Base-by-base conservation (phyloP, 2,888 invertebrate species). In the Platycheirus rosarum region DNA sequence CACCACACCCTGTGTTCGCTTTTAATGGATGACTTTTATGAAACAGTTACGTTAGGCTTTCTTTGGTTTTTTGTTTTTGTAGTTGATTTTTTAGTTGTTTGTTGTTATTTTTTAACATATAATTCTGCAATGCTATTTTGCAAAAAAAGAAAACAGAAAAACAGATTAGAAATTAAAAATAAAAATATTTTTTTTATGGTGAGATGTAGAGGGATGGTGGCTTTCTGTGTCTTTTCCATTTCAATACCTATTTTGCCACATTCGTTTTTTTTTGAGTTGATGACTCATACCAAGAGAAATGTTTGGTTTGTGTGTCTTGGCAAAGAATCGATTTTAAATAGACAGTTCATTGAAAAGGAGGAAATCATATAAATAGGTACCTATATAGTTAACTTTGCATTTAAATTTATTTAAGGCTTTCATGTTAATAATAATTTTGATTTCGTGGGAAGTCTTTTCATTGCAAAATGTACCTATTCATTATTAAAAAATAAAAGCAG, bases 271-370 rank as follows among this genome's bases (percentile, higher is more conserved):
- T 37, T 62, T 42, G 49, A 60, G 44, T 48, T 9, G 29, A 65
- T 80, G 79, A 75, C 44, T 80, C 79, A 80, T 46, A 29, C 29
- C 18, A 44, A 18, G 37, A 60, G 48, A 55, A 57, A 51, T 63
- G 46, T 51, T 32, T 14, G 11, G 5, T 13, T 11, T n/a, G 13
- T 55, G 35, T 55, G 23, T 44, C 32, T n/a, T 55, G 42, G 7
- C 9, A 40, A 65, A 40, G 6, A 71, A 77, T 77, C 60, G 60
- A 71, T 65, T 42, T 5, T 37, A 40, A 53, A 23, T 18, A 44
- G 32, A 40, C 32, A 49, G 49, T 57, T 14, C n/a, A 29, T 74
- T 20, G 8, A 29, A 23, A 23, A 2, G 23, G 6, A 4, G 23
- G 6, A 23, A 23, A 23, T 4, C n/a, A n/a, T n/a, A n/a, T n/a